A percentile compares a stretch with the other conserved stretches of the same genome.
These are phyloP conservation scores for Meda fulgida DNA, from an alignment of 2,797 vertebrate species.

Conservation along the genomic window DNA sequence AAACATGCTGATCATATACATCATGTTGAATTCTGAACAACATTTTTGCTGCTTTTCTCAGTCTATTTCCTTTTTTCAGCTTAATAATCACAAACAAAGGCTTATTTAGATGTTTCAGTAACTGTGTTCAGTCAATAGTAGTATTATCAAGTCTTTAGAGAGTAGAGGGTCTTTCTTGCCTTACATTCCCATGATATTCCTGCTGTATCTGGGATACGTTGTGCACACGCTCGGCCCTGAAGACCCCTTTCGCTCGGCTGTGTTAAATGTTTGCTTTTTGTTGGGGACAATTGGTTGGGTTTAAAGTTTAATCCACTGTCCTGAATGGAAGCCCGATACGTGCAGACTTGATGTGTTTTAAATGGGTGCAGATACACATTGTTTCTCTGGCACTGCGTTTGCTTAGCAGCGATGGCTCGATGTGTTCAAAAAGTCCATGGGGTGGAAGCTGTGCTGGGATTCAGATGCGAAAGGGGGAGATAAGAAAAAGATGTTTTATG, in stretches of 20 bases:
- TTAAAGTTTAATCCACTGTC: constrained; percentile 42
- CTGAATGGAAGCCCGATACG: constrained; percentile 30
- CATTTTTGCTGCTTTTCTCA: background rate
- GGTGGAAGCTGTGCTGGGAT: constrained; percentile 26
- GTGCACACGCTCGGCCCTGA: background rate
- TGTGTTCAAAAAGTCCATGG: background rate
- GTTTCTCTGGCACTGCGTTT: constrained; percentile 25
- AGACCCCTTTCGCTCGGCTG: background rate
- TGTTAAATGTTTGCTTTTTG: constrained; percentile 20
- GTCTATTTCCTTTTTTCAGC: background rate
- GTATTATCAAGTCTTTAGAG: background rate
- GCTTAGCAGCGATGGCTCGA: constrained; percentile 38
- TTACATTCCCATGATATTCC: background rate
- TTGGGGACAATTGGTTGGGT: constrained; percentile 10
- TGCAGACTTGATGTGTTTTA: constrained; percentile 47
- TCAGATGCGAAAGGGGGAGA: background rate
- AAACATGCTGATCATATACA: background rate
- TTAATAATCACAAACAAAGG: background rate
- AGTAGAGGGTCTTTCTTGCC: background rate
- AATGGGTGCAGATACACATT: constrained; percentile 33
- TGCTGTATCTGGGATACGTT: constrained; percentile 14
- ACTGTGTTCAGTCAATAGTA: background rate
- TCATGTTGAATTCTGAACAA: background rate
- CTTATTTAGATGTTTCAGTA: background rate
- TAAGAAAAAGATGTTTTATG: constrained; percentile 20